A percentile compares a stretch with the other conserved stretches of the same genome.
Evolutionary conservation across 2,797 vertebrate genomes (phyloP).

Genomic region (Pangasius larnaudii): DNA sequence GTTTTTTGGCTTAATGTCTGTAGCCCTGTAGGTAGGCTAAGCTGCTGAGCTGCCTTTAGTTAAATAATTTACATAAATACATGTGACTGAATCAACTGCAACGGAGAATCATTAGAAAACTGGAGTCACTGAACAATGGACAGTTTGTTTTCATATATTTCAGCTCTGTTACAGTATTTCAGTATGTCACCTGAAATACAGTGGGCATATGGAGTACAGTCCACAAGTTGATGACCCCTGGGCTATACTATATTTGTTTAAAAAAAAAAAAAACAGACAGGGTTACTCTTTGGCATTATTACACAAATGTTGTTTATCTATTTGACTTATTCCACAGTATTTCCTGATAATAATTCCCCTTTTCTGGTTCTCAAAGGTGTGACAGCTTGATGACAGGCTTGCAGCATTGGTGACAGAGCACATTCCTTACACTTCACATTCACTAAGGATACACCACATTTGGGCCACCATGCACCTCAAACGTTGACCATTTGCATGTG

Average conservation of each 20-base stretch:
- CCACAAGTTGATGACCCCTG: not conserved
- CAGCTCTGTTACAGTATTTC: not conserved
- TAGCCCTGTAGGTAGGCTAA: not conserved
- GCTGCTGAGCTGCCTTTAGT: not conserved
- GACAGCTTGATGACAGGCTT: conserved; percentile 27
- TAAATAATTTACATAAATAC: not conserved
- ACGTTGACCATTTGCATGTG: conserved; percentile 70
- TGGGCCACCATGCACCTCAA: conserved; percentile 54
- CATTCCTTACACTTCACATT: conserved; percentile 47
- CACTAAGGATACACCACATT: conserved; percentile 44
- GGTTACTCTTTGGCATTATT: not conserved
- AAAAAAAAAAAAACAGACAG: not conserved
- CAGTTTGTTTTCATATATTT: not conserved
- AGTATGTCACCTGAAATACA: not conserved
- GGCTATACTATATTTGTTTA: not conserved
- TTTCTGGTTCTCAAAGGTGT: conserved; percentile 35
- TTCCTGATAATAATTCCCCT: not conserved
- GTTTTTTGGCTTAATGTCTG: not conserved
- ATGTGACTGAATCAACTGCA: not conserved
- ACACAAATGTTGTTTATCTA: not conserved
- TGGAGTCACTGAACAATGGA: not conserved
- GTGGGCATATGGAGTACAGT: not conserved
- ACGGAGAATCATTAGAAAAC: not conserved
- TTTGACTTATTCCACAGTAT: not conserved
- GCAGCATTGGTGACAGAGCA: conserved; percentile 26